Evolutionary conservation across 2,888 invertebrate species (phyloP).

Genomic region (Leptopilina drosophilae): DNA sequence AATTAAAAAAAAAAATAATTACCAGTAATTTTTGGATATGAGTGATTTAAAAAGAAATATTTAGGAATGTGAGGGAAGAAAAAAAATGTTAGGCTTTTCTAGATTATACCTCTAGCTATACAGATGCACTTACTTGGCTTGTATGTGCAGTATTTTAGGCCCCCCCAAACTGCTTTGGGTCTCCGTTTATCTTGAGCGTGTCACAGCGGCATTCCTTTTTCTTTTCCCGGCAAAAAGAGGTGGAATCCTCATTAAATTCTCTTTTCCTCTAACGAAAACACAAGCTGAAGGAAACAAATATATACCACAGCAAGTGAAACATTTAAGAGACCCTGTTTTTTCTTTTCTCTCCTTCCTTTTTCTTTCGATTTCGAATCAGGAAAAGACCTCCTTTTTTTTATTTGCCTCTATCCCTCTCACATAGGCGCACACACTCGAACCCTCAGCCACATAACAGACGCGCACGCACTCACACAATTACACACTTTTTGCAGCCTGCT

Average conservation of each 20-base stretch:
- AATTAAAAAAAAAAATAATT: too few relatives aligned
- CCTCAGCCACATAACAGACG: too few relatives aligned
- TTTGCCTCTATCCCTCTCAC: too few relatives aligned
- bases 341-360: not conserved
- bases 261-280: not conserved
- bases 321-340: slow-evolving; percentile 1
- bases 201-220: slow-evolving; percentile 63
- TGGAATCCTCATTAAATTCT: not conserved
- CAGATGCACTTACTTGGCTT: slow-evolving; percentile 70
- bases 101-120: not conserved
- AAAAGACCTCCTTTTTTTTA: too few relatives aligned
- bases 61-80: too few relatives aligned
- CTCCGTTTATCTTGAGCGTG: slow-evolving; percentile 64
- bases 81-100: not conserved
- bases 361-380: not conserved
- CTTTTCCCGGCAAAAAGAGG: not conserved
- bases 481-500: too few relatives aligned
- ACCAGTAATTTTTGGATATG: too few relatives aligned
- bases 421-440: too few relatives aligned
- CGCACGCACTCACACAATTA: too few relatives aligned
- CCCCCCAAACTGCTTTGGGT: slow-evolving; percentile 67
- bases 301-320: not conserved
- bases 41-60: too few relatives aligned
- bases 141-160: slow-evolving; percentile 67
- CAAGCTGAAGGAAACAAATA: not conserved